Conservation (phyloP, 2,113 vertebrate genomes). For the Microcebus griseorufus region DNA sequence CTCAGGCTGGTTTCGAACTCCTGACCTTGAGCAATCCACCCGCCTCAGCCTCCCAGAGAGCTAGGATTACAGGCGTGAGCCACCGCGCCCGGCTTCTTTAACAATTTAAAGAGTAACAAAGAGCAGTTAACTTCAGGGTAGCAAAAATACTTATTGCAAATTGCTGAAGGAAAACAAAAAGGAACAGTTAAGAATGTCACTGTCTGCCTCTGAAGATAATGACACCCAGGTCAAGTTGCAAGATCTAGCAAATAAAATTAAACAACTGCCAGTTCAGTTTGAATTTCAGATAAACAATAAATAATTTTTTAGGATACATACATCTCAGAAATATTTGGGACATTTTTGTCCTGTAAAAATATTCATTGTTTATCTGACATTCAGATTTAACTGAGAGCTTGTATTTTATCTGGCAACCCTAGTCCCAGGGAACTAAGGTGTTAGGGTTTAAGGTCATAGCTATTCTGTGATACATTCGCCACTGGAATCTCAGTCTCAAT, state of each 20-base stretch:
- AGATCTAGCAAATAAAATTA: conserved; percentile 30
- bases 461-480: neutral
- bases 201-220: neutral
- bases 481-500: neutral
- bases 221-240: neutral
- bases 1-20: no score
- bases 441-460: neutral
- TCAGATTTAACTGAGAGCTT: neutral
- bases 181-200: neutral
- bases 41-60: no score
- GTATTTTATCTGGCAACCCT: neutral
- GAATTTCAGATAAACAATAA: neutral
- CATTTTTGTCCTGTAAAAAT: neutral
- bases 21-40: no score
- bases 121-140: neutral
- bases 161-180: neutral
- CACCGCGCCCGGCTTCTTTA: neutral
- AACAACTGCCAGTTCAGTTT: neutral
- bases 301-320: neutral
- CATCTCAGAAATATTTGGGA: neutral
- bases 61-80: no score
- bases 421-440: neutral
- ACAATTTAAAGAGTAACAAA: neutral
- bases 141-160: neutral
- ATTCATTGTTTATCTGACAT: neutral